phyloP scores from a whole-genome alignment of 2,113 vertebrate genomes.

The Bufo bufo region DNA sequence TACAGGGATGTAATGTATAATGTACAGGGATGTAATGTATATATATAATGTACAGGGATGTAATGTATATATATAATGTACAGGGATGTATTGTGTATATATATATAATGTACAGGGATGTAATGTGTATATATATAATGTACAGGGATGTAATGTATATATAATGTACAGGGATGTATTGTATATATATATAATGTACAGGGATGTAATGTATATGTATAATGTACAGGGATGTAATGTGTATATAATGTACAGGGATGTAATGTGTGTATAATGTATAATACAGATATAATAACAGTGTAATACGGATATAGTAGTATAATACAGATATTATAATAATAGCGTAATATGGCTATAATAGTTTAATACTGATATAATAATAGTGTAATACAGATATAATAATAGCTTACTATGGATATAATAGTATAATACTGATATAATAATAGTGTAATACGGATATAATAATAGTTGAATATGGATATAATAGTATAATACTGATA shows the following conservation, averaged over 20 bases:
- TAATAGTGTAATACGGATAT: too few species aligned
- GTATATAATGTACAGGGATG: not conserved
- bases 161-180: not conserved
- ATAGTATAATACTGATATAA: too few species aligned
- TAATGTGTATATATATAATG: not conserved
- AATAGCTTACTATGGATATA: too few species aligned
- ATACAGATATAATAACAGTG: too few species aligned
- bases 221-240: not conserved
- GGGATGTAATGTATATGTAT: not conserved
- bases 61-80: not conserved
- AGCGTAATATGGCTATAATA: too few species aligned
- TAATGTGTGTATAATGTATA: not conserved
- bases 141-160: not conserved
- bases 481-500: too few species aligned
- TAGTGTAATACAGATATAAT: too few species aligned
- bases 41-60: too few species aligned
- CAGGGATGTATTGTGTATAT: not conserved
- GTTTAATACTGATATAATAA: too few species aligned
- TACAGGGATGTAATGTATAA: not conserved
- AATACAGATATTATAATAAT: not conserved
- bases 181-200: not conserved
- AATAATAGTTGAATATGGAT: too few species aligned
- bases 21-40: not conserved
- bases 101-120: not conserved
- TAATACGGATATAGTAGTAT: too few species aligned